phyloP scores from a whole-genome alignment of 2,888 invertebrate species.

The Phengaris alcon region DNA sequence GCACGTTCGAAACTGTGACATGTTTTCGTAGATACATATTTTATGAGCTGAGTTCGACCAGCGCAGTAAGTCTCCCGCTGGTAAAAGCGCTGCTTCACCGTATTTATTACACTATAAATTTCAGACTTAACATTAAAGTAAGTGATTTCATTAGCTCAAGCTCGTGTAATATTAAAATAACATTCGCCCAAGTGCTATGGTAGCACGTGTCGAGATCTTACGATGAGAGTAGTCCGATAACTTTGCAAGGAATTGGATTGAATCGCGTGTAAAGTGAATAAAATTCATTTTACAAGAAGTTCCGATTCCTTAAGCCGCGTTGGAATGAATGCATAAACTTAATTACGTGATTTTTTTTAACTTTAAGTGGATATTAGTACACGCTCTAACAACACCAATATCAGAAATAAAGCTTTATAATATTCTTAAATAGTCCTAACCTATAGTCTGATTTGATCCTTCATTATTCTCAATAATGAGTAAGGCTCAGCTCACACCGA shows the following conservation, averaged over 20 bases:
- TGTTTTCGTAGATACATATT: background rate
- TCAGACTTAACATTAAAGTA: background rate
- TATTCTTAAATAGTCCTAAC: too few relatives aligned
- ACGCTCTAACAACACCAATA: too few relatives aligned
- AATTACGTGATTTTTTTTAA: too few relatives aligned
- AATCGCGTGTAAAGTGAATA: conserved; percentile 3
- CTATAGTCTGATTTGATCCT: too few relatives aligned
- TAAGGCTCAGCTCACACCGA: too few relatives aligned
- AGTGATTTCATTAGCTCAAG: conserved; percentile 8
- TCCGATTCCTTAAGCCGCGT: background rate
- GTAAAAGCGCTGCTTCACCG: background rate
- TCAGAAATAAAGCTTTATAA: too few relatives aligned
- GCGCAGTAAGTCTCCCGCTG: background rate
- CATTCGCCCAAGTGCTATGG: background rate
- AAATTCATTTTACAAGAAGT: background rate
- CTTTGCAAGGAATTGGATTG: conserved; percentile 1
- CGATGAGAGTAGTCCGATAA: background rate
- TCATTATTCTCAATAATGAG: too few relatives aligned
- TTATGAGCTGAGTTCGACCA: background rate
- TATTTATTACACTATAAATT: conserved; percentile 18
- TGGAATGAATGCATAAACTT: too few relatives aligned
- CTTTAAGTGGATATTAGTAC: too few relatives aligned
- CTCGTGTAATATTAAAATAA: conserved; percentile 11
- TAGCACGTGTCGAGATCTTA: background rate
- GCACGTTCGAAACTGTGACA: background rate